Conservation (phyloP, 2,797 vertebrate genomes). For the Hylomyscus alleni region DNA sequence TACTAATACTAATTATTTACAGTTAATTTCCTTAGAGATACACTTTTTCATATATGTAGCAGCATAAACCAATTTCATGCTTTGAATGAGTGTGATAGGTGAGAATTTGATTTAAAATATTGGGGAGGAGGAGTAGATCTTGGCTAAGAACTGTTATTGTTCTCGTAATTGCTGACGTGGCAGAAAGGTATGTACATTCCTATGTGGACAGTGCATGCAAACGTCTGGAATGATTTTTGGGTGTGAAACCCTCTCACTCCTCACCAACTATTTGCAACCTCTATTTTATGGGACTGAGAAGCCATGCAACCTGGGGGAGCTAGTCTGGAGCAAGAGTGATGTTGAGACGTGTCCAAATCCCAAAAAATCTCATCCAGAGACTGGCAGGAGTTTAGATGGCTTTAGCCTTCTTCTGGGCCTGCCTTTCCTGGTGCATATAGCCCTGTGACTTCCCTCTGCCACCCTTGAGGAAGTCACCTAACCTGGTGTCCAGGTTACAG, state of each 20-base stretch:
- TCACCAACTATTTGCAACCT: background rate
- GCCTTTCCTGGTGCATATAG: background rate
- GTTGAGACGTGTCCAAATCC: background rate
- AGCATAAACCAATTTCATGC: background rate
- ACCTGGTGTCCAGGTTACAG: background rate
- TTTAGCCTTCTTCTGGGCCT: background rate
- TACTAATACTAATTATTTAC: conserved; percentile 4
- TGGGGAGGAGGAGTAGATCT: background rate
- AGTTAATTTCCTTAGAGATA: conserved; percentile 5
- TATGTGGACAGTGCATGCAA: background rate
- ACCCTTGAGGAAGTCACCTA: background rate
- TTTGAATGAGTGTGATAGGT: conserved; percentile 28
- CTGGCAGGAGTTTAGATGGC: background rate
- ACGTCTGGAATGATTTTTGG: background rate
- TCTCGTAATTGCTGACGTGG: background rate
- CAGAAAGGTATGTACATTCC: background rate
- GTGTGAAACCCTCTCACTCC: background rate
- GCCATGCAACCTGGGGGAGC: background rate
- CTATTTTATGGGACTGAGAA: background rate
- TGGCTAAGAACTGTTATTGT: background rate
- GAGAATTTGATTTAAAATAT: conserved; percentile 46
- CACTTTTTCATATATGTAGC: background rate
- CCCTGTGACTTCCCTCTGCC: background rate
- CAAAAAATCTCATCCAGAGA: background rate
- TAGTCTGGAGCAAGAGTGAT: background rate